Base-by-base conservation (phyloP, 2,113 vertebrate genomes). In the Sebastes fasciatus region DNA sequence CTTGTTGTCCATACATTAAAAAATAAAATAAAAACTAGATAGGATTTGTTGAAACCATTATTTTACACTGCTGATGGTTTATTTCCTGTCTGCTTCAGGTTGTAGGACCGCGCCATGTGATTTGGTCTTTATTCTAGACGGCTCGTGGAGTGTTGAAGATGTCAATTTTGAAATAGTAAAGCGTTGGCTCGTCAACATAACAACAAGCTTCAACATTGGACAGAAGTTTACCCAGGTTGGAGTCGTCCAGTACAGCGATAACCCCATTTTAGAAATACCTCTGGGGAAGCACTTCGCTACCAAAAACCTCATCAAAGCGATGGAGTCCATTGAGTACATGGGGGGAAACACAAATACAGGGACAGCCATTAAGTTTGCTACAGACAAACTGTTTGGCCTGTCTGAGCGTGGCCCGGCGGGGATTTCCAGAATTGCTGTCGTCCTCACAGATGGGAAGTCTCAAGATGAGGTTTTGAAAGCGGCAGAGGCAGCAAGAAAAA, bases 161-260 rank as follows among this genome's bases (percentile, higher is more conserved):
- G 96, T 97, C 91, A 99, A 97, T 91, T 99, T 99, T 94, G 97
- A 99, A 95, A 96, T 99, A 88, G 97, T 99, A 16, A 99, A 99
- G 94, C 95, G 94, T 79, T 99, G 98, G 98, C 96, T 99, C 83
- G 95, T 97, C 70, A 99, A 99, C 89, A 98, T 99, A 91, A 98
- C 98, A 52, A 96, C 93, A 82, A 98, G 96, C 93, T 99, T 99
- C 94, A 96, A 99, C 75, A 97, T 99, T 77, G 98, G 98, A 52
- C 97, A 97, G 26, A 98, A 96, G 83, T 99, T 98, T 89, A 98
- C 97, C 89, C 97, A 99, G 88, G 96, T 99, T 70, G 98, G 98
- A 68, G 97, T 99, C 10, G 97, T 99, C 62, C 98, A 99, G 86
- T 99, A 99, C 75, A 99, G 98, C 3, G 98, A 99, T 86, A 95